A percentile compares a stretch with the other conserved stretches of the same genome.
phyloP scores from a whole-genome alignment of 2,113 vertebrate species.

The Rhinolophus sinicus region DNA sequence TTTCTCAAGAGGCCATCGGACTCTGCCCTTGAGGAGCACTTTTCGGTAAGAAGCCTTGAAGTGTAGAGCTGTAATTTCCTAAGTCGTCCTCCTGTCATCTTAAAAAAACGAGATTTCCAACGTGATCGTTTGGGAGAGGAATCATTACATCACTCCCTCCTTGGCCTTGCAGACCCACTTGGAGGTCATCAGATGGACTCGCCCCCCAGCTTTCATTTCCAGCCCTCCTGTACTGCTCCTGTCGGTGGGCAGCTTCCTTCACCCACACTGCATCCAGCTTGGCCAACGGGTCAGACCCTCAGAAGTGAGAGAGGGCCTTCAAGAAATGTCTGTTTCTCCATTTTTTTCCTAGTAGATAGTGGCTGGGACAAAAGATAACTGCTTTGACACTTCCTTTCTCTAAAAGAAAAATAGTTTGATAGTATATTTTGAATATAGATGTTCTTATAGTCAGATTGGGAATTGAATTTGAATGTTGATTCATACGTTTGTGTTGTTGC shows the following conservation, averaged over 20 bases:
- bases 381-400: slow-evolving; percentile 56
- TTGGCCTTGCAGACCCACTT: accelerated
- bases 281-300: not conserved
- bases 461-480: slow-evolving; percentile 65
- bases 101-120: not conserved
- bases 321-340: not conserved
- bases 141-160: not conserved
- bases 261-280: not conserved
- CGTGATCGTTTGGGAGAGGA: not conserved
- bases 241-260: accelerated
- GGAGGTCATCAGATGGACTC: not conserved
- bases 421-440: slow-evolving; percentile 83
- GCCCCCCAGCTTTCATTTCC: not conserved
- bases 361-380: slow-evolving; percentile 24
- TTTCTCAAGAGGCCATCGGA: not conserved
- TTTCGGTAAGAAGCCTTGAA: not conserved
- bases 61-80: not conserved
- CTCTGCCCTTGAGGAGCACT: not conserved
- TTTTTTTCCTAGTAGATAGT: not conserved
- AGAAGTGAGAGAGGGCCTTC: not conserved
- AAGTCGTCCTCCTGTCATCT: not conserved
- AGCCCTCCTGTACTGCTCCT: not conserved
- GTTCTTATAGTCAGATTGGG: slow-evolving; percentile 66
- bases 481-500: slow-evolving; percentile 50
- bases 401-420: slow-evolving; percentile 77